Conservation (phyloP, 2,797 vertebrate species). For the Premnoplex brunnescens region DNA sequence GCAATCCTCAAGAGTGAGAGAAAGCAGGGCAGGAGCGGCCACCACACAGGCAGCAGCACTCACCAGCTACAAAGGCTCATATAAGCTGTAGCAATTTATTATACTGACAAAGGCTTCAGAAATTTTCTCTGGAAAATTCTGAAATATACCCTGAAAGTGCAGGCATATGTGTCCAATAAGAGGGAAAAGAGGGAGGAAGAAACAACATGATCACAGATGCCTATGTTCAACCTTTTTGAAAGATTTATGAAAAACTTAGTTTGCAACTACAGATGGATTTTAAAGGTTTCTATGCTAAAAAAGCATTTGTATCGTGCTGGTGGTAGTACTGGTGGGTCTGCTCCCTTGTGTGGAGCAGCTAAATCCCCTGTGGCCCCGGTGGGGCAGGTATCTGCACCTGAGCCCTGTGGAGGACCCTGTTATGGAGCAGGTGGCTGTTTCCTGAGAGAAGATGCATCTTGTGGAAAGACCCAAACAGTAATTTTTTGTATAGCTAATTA, state of each 20-base stretch:
- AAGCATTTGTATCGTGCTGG: background rate
- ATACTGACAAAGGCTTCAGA: background rate
- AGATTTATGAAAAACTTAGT: background rate
- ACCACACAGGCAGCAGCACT: background rate
- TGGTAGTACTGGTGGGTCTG: background rate
- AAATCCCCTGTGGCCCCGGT: background rate
- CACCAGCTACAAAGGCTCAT: background rate
- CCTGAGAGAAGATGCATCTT: background rate
- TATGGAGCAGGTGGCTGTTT: background rate
- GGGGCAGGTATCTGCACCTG: accelerated
- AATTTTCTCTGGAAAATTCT: background rate
- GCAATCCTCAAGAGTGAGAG: background rate
- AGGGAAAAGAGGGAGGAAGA: background rate
- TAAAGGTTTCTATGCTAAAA: background rate
- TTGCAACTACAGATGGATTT: background rate
- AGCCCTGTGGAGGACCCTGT: accelerated
- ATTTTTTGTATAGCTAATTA: background rate
- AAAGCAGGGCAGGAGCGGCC: background rate
- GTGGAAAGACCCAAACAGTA: background rate
- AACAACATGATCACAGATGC: background rate
- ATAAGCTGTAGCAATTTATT: background rate
- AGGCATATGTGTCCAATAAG: background rate
- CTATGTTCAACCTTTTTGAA: background rate
- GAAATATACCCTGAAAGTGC: background rate
- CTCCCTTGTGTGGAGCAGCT: background rate